phyloP scores from a whole-genome alignment of 2,888 invertebrate genomes.

The Caradrina clavipalpis region DNA sequence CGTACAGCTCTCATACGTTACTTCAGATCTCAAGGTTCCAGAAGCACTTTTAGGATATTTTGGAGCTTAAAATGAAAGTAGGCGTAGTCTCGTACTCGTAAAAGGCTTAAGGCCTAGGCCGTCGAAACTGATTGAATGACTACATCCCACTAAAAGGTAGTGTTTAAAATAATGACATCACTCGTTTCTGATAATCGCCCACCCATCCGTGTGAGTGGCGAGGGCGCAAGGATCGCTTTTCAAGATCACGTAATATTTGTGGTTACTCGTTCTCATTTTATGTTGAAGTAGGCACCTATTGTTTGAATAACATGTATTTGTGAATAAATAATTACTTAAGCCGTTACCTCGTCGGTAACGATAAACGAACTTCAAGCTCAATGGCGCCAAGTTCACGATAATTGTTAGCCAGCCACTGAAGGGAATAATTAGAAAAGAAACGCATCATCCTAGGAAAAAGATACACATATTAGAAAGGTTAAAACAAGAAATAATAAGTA shows the following conservation, averaged over 20 bases:
- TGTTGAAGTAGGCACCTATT: slow-evolving; percentile 15
- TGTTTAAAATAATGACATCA: slow-evolving; percentile 58
- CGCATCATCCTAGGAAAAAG: background rate
- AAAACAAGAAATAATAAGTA: background rate
- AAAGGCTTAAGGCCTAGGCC: slow-evolving; percentile 43
- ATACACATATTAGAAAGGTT: background rate
- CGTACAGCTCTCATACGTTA: too few species aligned
- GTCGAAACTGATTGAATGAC: slow-evolving; percentile 33
- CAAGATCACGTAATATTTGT: slow-evolving; percentile 60
- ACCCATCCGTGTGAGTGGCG: slow-evolving; percentile 42
- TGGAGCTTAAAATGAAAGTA: slow-evolving; percentile 17
- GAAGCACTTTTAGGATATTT: background rate
- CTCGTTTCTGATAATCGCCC: slow-evolving; percentile 61
- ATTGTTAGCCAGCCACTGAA: background rate
- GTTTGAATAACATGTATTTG: slow-evolving; percentile 16
- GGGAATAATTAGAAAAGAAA: too few species aligned
- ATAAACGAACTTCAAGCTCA: background rate
- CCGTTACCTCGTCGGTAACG: background rate
- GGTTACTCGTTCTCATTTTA: slow-evolving; percentile 22
- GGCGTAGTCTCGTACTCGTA: slow-evolving; percentile 45
- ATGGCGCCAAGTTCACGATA: slow-evolving; percentile 11
- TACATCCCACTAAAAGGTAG: slow-evolving; percentile 46
- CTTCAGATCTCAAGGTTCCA: slow-evolving; percentile 3
- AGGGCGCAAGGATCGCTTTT: slow-evolving; percentile 38
- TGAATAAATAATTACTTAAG: slow-evolving; percentile 12